Evolutionary conservation across 2,888 invertebrate genomes (phyloP).

Genomic region (Acleris literana): DNA sequence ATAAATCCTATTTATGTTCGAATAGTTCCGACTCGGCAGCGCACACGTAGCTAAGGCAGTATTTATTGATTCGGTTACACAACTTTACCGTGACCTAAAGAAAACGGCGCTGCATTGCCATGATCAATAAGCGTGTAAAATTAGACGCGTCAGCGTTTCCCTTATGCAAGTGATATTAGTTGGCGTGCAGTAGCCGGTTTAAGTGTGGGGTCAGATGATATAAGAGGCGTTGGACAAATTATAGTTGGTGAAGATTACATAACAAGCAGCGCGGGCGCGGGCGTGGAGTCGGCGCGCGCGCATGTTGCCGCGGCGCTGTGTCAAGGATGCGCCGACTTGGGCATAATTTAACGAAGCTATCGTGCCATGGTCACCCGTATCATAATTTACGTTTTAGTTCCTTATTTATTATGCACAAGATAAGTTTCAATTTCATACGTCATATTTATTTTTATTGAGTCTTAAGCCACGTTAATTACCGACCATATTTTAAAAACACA

Average conservation of each 20-base stretch:
- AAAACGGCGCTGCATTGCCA: slow-evolving; percentile 36
- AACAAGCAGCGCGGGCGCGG: slow-evolving; percentile 50
- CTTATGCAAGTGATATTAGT: slow-evolving; percentile 31
- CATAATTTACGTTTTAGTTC: slow-evolving; percentile 38
- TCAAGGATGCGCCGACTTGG: slow-evolving; percentile 72
- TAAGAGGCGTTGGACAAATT: slow-evolving; percentile 50
- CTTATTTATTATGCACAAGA: slow-evolving; percentile 32
- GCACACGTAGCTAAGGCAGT: slow-evolving; percentile 20
- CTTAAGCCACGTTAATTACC: no score
- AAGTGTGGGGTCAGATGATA: slow-evolving; percentile 51
- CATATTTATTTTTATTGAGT: no score
- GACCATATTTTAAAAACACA: no score
- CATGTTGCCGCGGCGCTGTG: slow-evolving; percentile 56
- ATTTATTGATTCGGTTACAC: slow-evolving; percentile 34
- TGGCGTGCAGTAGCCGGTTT: slow-evolving; percentile 29
- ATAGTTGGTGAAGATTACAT: slow-evolving; percentile 63
- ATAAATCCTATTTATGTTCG: slow-evolving; percentile 34
- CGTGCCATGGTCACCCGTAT: slow-evolving; percentile 64
- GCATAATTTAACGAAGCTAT: slow-evolving; percentile 61
- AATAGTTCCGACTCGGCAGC: slow-evolving; percentile 17
- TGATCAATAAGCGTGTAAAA: slow-evolving; percentile 32
- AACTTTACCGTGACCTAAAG: slow-evolving; percentile 36
- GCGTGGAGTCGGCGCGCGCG: slow-evolving; percentile 49
- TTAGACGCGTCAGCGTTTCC: slow-evolving; percentile 25
- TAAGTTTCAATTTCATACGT: slow-evolving; percentile 11